Conservation (phyloP, 2,113 vertebrate genomes). For the Seriola quinqueradiata region DNA sequence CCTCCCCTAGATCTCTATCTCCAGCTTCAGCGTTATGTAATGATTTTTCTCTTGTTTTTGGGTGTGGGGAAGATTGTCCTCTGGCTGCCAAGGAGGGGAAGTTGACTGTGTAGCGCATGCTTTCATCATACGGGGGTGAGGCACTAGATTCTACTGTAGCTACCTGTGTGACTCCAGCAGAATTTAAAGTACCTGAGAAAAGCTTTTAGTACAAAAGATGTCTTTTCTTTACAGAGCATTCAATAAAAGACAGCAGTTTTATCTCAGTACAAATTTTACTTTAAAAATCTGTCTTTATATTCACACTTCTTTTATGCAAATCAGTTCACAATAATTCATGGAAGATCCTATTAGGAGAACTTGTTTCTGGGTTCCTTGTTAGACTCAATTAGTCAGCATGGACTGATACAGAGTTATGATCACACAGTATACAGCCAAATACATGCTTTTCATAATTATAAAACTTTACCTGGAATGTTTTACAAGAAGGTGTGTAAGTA, state of each 20-base stretch:
- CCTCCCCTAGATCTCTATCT: conserved; percentile 26
- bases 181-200: conserved; percentile 43
- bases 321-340: background rate
- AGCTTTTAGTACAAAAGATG: background rate
- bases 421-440: background rate
- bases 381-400: conserved; percentile 24
- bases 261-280: background rate
- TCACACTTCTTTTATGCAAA: background rate
- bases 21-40: conserved; percentile 42
- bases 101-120: conserved; percentile 31
- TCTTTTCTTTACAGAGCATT: background rate
- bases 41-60: conserved; percentile 50
- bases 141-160: background rate
- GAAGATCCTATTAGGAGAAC: conserved; percentile 28
- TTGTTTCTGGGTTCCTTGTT: conserved; percentile 21
- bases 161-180: conserved; percentile 28
- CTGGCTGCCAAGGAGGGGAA: conserved; percentile 36
- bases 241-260: background rate
- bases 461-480: background rate
- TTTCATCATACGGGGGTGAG: conserved; percentile 52
- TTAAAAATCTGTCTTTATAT: background rate
- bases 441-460: background rate
- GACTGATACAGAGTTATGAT: conserved; percentile 11
- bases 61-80: conserved; percentile 39
- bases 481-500: background rate